phyloP scores from a whole-genome alignment of 2,797 vertebrate species.

The Leptatherina wallacei region DNA sequence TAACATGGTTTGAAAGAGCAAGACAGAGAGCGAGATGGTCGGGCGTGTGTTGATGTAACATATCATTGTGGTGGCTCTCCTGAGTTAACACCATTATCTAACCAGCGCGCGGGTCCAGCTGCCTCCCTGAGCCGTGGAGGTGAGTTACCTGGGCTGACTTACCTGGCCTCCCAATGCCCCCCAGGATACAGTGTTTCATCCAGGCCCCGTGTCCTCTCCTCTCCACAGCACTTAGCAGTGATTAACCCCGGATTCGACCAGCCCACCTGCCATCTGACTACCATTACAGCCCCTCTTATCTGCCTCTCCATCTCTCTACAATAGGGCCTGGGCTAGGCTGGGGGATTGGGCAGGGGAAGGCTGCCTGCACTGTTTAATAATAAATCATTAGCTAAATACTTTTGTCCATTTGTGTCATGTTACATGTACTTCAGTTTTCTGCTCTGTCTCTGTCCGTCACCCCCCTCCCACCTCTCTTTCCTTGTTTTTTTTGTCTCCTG shows the following conservation, averaged over 20 bases:
- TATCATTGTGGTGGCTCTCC: constrained; percentile 67
- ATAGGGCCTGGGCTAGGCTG: constrained; percentile 78
- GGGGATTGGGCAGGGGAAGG: constrained; percentile 70
- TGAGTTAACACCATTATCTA: constrained; percentile 75
- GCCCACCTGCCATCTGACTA: constrained; percentile 88
- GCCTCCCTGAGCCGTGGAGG: constrained; percentile 56
- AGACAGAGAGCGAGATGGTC: constrained; percentile 50
- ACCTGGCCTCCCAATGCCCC: constrained; percentile 74
- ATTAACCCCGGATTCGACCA: constrained; percentile 83
- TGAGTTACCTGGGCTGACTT: constrained; percentile 78
- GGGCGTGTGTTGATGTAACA: constrained; percentile 62
- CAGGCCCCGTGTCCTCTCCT: constrained; percentile 73
- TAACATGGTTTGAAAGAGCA: constrained; percentile 70
- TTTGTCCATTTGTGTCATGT: constrained; percentile 88
- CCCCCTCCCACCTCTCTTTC: constrained; percentile 14
- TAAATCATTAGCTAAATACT: constrained; percentile 90
- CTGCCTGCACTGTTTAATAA: constrained; percentile 84
- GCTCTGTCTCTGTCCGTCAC: constrained; percentile 72
- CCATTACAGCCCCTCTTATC: constrained; percentile 86
- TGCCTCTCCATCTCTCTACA: constrained; percentile 82
- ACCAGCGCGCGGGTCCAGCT: constrained; percentile 59
- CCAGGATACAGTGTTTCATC: constrained; percentile 81
- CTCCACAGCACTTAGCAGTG: constrained; percentile 87
- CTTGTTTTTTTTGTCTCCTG: constrained; percentile 39
- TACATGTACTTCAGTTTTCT: constrained; percentile 87